These are phyloP conservation scores for Nemapogon koenigi DNA, from an alignment of 2,888 invertebrate species.

Conservation along the genomic window DNA sequence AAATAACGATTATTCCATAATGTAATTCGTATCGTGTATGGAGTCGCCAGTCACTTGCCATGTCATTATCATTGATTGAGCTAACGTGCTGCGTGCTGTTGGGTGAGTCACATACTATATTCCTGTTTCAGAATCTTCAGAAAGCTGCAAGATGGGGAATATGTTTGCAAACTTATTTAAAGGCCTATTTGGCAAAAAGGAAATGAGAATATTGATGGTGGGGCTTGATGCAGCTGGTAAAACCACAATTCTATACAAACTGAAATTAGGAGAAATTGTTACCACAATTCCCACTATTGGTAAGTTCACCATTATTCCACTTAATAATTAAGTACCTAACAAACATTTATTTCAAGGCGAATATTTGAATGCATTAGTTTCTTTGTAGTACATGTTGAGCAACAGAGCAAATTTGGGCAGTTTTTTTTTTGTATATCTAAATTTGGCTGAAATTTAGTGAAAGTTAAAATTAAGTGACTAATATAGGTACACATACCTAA, in stretches of 20 bases:
- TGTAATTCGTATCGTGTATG: no score
- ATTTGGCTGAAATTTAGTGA: no score
- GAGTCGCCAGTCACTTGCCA: constrained; percentile 48
- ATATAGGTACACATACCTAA: no score
- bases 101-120: constrained; percentile 51
- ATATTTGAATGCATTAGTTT: no score
- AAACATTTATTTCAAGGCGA: no score
- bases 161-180: constrained; percentile 97
- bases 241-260: constrained; percentile 99
- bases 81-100: constrained; percentile 45
- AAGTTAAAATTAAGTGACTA: no score
- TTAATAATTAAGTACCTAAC: no score
- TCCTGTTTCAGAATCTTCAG: constrained; percentile 53
- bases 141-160: constrained; percentile 90
- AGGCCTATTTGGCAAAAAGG: constrained; percentile 99
- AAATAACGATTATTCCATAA: constrained; percentile 9
- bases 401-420: no score
- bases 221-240: constrained; percentile 99
- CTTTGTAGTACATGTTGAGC: no score
- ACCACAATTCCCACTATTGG: constrained; percentile 99
- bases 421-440: no score
- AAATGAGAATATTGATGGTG: constrained; percentile 99
- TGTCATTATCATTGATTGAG: constrained; percentile 63
- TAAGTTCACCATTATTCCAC: constrained; percentile 51
- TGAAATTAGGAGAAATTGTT: constrained; percentile 99